These are phyloP conservation scores for Tribolium madens DNA, from an alignment of 1,140 invertebrate species.

Conservation along the genomic window DNA sequence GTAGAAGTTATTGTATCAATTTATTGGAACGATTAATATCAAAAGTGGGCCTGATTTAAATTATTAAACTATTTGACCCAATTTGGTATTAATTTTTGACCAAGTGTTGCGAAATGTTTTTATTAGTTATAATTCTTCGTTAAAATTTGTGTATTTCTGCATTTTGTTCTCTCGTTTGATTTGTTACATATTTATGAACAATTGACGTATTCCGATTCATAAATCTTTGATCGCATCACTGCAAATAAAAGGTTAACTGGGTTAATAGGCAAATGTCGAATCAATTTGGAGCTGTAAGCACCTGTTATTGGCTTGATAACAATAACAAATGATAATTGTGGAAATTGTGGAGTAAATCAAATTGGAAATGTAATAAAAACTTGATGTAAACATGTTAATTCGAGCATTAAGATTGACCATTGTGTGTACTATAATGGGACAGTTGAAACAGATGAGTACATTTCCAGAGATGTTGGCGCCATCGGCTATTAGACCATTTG, in stretches of 20 bases:
- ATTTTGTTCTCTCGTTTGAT: neutral
- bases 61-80: no score
- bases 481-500: slow-evolving; percentile 24
- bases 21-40: no score
- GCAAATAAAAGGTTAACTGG: slow-evolving; percentile 35
- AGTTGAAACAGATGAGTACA: neutral
- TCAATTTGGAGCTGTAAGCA: slow-evolving; percentile 29
- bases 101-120: no score
- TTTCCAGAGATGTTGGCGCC: slow-evolving; percentile 32
- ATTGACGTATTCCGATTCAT: slow-evolving; percentile 23
- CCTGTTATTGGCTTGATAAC: slow-evolving; percentile 7
- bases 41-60: no score
- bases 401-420: neutral
- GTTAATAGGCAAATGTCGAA: slow-evolving; percentile 44
- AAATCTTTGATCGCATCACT: slow-evolving; percentile 24
- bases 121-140: no score
- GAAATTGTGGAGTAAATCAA: neutral
- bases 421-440: slow-evolving; percentile 8
- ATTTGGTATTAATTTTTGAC: no score
- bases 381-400: slow-evolving; percentile 10
- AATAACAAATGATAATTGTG: neutral
- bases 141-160: neutral
- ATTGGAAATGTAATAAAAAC: neutral
- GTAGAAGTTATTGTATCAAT: no score
- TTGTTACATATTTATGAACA: slow-evolving; percentile 1